Conservation (phyloP, 2,113 vertebrate species). For the Poeciliopsis prolifica region DNA sequence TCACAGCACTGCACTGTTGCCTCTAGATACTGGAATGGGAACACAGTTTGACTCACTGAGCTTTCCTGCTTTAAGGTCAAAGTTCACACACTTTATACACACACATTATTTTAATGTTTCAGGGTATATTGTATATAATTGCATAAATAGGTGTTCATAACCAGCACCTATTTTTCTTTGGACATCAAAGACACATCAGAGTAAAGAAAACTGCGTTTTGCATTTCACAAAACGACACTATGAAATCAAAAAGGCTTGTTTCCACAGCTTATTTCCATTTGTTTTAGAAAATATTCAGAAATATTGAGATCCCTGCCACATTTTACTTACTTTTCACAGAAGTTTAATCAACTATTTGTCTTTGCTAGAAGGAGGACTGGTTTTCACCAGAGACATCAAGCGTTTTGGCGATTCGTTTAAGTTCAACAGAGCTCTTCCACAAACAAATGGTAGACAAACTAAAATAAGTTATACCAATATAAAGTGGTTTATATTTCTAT, state of each 20-base stretch:
- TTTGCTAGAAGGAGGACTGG: no score
- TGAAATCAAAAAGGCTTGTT: neutral
- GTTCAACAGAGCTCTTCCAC: no score
- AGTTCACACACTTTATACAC: neutral
- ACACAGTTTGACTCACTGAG: constrained; percentile 40
- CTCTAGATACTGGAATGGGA: constrained; percentile 33
- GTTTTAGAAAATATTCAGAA: neutral
- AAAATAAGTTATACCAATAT: neutral
- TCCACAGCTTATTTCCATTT: neutral
- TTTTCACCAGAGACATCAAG: no score
- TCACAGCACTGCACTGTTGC: constrained; percentile 31
- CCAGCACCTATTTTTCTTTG: neutral
- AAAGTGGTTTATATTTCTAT: no score
- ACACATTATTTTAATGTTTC: neutral
- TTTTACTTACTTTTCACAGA: neutral
- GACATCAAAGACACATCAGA: neutral
- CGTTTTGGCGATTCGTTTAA: no score
- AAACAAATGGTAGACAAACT: neutral
- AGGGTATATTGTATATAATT: constrained; percentile 4
- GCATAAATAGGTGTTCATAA: neutral
- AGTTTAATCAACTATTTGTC: neutral
- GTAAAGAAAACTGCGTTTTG: neutral
- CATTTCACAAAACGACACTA: neutral
- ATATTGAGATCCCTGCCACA: neutral
- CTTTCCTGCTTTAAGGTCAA: constrained; percentile 30